These are phyloP conservation scores for Hypselothyrea guttata DNA, from an alignment of 2,888 invertebrate genomes.

Conservation along the genomic window DNA sequence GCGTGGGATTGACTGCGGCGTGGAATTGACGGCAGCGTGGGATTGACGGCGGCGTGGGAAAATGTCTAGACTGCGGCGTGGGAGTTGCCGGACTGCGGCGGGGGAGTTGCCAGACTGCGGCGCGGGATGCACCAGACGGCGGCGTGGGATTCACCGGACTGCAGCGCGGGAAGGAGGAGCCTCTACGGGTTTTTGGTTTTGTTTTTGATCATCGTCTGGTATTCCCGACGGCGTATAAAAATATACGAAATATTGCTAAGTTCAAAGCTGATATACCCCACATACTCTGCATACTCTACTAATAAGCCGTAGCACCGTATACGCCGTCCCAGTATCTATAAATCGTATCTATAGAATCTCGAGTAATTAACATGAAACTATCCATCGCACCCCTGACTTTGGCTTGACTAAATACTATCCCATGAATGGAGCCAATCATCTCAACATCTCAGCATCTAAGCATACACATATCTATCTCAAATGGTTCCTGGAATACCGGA, in stretches of 20 bases:
- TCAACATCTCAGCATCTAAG: conserved; percentile 46
- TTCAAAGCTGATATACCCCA: conserved; percentile 70
- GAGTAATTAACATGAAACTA: conserved; percentile 36
- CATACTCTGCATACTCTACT: conserved; percentile 26
- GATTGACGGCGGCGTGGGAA: conserved; percentile 63
- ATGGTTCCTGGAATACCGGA: conserved; percentile 73
- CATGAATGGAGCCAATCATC: conserved; percentile 57
- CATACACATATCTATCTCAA: conserved; percentile 22
- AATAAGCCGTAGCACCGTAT: conserved; percentile 25
- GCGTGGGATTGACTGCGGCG: conserved; percentile 57
- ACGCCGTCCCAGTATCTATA: conserved; percentile 29
- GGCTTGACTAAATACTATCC: conserved; percentile 17
- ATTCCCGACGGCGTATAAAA: conserved; percentile 35
- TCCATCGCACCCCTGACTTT: conserved; percentile 45
- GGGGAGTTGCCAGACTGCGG: conserved; percentile 45
- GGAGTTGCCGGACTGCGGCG: conserved; percentile 56
- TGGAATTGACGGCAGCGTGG: conserved; percentile 40
- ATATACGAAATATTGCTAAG: conserved; percentile 18
- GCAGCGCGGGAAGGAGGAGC: conserved; percentile 61
- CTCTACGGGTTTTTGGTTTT: conserved; percentile 32
- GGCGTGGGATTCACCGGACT: conserved; percentile 39
- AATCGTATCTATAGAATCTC: not conserved
- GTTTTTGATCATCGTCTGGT: conserved; percentile 59
- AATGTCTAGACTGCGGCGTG: conserved; percentile 57
- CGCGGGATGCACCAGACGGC: conserved; percentile 41